A percentile compares a stretch with the other conserved stretches of the same genome.
These are phyloP conservation scores for Halcyon smyrnensis DNA, from an alignment of 2,797 vertebrate species.

Conservation along the genomic window DNA sequence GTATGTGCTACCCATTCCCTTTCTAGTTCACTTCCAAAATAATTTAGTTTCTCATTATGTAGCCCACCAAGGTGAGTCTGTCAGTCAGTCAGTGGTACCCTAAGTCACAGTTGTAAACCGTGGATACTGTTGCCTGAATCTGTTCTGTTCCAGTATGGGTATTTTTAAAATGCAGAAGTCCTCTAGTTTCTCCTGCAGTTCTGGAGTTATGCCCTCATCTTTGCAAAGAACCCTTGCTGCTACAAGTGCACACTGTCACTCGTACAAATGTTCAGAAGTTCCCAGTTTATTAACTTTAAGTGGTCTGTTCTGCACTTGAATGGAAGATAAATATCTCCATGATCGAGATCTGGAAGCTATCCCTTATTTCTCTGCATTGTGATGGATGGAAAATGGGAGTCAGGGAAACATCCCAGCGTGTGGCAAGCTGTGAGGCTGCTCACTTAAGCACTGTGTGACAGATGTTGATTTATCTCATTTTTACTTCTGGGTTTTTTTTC, in stretches of 20 bases:
- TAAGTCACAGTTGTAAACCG: not conserved
- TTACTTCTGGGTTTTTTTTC: not conserved
- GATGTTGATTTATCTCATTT: constrained; percentile 15
- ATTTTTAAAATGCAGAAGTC: constrained; percentile 35
- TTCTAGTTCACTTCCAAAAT: not conserved
- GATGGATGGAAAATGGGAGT: not conserved
- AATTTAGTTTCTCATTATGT: not conserved
- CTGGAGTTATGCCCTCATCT: not conserved
- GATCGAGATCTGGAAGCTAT: too few species aligned
- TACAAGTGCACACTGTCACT: not conserved
- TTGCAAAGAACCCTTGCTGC: not conserved
- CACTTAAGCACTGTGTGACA: not conserved
- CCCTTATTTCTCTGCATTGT: not conserved
- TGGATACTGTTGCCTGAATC: not conserved
- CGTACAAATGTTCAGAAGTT: not conserved
- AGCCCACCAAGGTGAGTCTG: not conserved
- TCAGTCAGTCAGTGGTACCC: not conserved
- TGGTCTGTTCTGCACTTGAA: not conserved
- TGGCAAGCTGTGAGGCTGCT: constrained; percentile 12
- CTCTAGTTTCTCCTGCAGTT: not conserved
- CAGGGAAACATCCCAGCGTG: not conserved
- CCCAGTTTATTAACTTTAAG: not conserved
- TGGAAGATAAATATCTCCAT: constrained; percentile 5
- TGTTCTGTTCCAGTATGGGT: not conserved
- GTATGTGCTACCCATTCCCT: not conserved